Base-by-base conservation (phyloP, 2,888 invertebrate genomes). In the Lasioglossum zephyrum region DNA sequence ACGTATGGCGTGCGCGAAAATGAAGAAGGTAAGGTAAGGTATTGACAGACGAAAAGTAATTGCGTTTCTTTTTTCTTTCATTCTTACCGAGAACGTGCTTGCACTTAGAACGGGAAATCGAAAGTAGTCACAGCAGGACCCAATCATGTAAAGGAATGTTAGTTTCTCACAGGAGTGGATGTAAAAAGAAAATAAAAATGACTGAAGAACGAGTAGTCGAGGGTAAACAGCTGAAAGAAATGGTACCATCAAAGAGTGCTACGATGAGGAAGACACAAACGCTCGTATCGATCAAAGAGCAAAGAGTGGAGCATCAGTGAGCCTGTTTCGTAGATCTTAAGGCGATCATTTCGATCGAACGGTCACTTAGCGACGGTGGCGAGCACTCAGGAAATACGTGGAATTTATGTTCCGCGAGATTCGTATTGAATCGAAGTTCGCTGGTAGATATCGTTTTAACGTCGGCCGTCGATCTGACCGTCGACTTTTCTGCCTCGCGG, bases 391-490 rank as follows among this genome's bases (percentile, higher is more conserved):
- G 77, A 66, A 77, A 77, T 69, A 77, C 69, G 44, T n/a, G 69
- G 77, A 69, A 77, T 77, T 77, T 77, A 77, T 77, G 77, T 77
- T 77, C 36, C 69, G 49, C 69, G 77, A 39, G 26, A 49, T 77
- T 70, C 69, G 69, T 69, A 53, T 77, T 53, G 69, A 26, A 69
- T 49, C 69, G 77, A 69, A 70, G 49, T 53, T 53, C 39, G 26
- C 49, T 18, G 47, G 49, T n/a, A 53, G 77, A 41, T 77, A 70
- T 69, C 69, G 77, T 39, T 70, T 77, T 49, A 70, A 77, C 63
- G 36, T 26, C 69, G 22, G 49, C 49, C 18, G 69, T 70, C 39
- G 77, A 77, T 77, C n/a, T 69, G n/a, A 13, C 66, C 69, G 69
- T 41, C 53, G 69, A 77, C 77, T 69, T 75, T 77, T 66, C 36